Percentiles rank a stretch among this genome's conserved stretches.
These are phyloP conservation scores for Lordiphosa clarofinis DNA, from an alignment of 1,140 invertebrate genomes.

Conservation along the genomic window DNA sequence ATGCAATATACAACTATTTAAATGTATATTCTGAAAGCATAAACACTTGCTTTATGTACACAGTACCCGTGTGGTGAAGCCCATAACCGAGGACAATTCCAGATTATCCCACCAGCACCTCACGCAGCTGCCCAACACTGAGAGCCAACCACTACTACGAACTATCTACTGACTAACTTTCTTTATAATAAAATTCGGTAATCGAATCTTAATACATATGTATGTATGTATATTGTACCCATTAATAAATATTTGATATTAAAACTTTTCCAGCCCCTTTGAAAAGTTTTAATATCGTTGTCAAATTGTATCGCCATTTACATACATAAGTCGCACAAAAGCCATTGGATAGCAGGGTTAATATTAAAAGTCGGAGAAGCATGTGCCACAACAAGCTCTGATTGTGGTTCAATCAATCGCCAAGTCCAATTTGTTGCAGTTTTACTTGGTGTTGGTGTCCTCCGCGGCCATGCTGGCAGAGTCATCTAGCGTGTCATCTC, in stretches of 20 bases:
- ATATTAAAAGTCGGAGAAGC: conserved; percentile 32
- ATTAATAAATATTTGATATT: conserved; percentile 37
- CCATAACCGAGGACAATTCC: too few relatives aligned
- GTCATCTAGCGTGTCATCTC: conserved; percentile 22
- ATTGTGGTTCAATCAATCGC: conserved; percentile 30
- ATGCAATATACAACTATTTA: conserved; percentile 7
- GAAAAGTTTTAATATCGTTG: conserved; percentile 64
- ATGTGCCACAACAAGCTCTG: conserved; percentile 29
- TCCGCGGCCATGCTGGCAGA: conserved; percentile 21
- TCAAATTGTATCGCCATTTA: conserved; percentile 16
- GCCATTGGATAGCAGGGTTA: conserved; percentile 29
- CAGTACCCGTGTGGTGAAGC: neutral
- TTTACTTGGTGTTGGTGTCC: conserved; percentile 25
- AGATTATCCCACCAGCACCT: neutral
- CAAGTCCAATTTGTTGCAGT: conserved; percentile 4
- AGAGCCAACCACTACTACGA: neutral
- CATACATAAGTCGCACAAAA: conserved; percentile 24
- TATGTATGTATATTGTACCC: conserved; percentile 10
- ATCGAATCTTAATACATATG: conserved; percentile 10
- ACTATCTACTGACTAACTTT: conserved; percentile 11
- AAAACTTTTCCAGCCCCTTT: conserved; percentile 72
- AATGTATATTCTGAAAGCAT: conserved; percentile 3
- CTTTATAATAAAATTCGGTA: conserved; percentile 4
- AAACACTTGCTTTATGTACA: conserved; percentile 6
- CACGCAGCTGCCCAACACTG: neutral